phyloP scores from a whole-genome alignment of 1,140 invertebrate genomes.

The Calosoma granatense region DNA sequence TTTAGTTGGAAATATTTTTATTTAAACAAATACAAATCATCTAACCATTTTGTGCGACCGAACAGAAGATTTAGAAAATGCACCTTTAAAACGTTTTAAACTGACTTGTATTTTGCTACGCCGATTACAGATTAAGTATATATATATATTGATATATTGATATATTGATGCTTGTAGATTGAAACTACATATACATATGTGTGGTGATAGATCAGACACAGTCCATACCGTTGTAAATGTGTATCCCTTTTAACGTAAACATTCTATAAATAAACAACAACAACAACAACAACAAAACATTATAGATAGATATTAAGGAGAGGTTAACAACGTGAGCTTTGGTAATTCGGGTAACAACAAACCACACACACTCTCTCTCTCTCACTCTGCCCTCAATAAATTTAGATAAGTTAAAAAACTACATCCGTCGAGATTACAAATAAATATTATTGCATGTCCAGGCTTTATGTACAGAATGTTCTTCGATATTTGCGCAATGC shows the following conservation, averaged over 20 bases:
- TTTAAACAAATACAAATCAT: too few relatives aligned
- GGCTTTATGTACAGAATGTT: not conserved
- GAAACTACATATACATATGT: not conserved
- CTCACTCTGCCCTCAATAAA: not conserved
- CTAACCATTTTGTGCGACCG: not conserved
- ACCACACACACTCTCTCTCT: not conserved
- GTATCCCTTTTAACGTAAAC: too few relatives aligned
- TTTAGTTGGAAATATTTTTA: too few relatives aligned
- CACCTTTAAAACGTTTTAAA: not conserved
- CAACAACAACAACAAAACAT: too few relatives aligned
- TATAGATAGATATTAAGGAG: too few relatives aligned
- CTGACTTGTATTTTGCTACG: slow-evolving; percentile 7
- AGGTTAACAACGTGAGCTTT: not conserved
- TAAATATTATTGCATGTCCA: not conserved
- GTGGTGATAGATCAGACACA: not conserved
- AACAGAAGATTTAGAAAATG: not conserved
- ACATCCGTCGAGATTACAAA: not conserved
- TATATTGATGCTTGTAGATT: slow-evolving; percentile 9
- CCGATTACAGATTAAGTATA: not conserved
- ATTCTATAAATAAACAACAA: too few relatives aligned
- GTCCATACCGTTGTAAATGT: slow-evolving; percentile 7
- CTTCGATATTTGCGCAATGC: not conserved
- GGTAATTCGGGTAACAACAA: not conserved
- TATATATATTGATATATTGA: too few relatives aligned
- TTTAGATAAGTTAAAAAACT: not conserved